Evolutionary conservation across 2,888 invertebrate species (phyloP).

Genomic region (Drosophila greeni): DNA sequence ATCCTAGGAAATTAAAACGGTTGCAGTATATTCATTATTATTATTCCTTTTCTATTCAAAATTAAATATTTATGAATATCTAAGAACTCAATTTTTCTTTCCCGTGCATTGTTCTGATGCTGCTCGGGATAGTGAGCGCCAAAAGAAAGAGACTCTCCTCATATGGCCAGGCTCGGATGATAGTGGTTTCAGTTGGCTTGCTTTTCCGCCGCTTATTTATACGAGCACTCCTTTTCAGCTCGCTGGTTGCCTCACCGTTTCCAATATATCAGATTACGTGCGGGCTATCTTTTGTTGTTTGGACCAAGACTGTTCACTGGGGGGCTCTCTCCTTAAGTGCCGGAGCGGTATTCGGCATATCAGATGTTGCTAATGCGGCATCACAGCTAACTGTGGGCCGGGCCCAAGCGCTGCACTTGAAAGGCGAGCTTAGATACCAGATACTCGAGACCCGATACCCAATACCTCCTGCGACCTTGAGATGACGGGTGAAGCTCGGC

Average conservation of each 20-base stretch:
- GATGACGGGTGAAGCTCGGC: conserved; percentile 23
- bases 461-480: conserved; percentile 42
- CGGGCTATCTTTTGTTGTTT: conserved; percentile 50
- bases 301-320: conserved; percentile 3
- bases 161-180: conserved; percentile 52
- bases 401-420: conserved; percentile 40
- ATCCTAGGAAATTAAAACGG: background rate
- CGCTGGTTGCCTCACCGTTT: conserved; percentile 42
- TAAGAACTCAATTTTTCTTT: background rate
- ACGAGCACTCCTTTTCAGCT: conserved; percentile 30
- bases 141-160: conserved; percentile 47
- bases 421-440: conserved; percentile 40
- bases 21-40: background rate
- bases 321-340: conserved; percentile 40
- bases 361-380: conserved; percentile 59
- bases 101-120: conserved; percentile 25
- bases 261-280: conserved; percentile 70
- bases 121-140: conserved; percentile 51
- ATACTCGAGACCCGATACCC: conserved; percentile 36
- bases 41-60: background rate
- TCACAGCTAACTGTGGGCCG: conserved; percentile 30
- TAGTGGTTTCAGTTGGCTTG: conserved; percentile 26
- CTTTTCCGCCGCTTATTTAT: conserved; percentile 32
- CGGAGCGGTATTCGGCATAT: conserved; percentile 56
- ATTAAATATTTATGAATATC: background rate